phyloP scores from a whole-genome alignment of 92 coral and sea anemone species.

The Epizoanthus fatuus region DNA sequence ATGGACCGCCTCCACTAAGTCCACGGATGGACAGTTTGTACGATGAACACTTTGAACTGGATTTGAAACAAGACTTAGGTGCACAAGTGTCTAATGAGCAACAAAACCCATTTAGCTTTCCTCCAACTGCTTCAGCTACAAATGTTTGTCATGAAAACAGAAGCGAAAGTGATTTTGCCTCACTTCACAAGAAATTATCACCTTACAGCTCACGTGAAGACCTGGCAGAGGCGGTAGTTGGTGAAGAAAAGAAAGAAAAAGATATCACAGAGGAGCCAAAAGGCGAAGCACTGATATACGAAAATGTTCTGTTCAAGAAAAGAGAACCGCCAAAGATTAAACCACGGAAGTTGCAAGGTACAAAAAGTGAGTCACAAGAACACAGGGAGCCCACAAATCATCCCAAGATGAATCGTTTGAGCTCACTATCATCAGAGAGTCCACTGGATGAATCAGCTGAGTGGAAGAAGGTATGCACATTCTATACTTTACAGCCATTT shows the following conservation, averaged over 20 bases:
- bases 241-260: conserved; percentile 32
- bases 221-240: conserved; percentile 38
- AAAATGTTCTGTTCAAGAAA: conserved; percentile 90
- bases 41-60: conserved; percentile 62
- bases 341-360: not conserved
- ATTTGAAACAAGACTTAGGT: not conserved
- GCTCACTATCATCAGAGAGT: conserved; percentile 74
- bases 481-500: too few relatives aligned
- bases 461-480: conserved; percentile 90
- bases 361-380: conserved; percentile 13
- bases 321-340: conserved; percentile 56
- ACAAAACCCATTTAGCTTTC: conserved; percentile 84
- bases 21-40: conserved; percentile 77
- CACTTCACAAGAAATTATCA: conserved; percentile 72
- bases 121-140: conserved; percentile 37
- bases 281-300: conserved; percentile 83
- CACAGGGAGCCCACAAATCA: not conserved
- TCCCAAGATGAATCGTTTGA: conserved; percentile 69
- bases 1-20: conserved; percentile 24
- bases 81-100: conserved; percentile 19
- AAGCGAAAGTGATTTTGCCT: conserved; percentile 54
- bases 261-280: conserved; percentile 45
- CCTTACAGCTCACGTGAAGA: conserved; percentile 75
- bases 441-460: conserved; percentile 92
- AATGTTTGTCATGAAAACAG: conserved; percentile 2